phyloP scores from a whole-genome alignment of 2,797 vertebrate genomes.

The Clamator glandarius region DNA sequence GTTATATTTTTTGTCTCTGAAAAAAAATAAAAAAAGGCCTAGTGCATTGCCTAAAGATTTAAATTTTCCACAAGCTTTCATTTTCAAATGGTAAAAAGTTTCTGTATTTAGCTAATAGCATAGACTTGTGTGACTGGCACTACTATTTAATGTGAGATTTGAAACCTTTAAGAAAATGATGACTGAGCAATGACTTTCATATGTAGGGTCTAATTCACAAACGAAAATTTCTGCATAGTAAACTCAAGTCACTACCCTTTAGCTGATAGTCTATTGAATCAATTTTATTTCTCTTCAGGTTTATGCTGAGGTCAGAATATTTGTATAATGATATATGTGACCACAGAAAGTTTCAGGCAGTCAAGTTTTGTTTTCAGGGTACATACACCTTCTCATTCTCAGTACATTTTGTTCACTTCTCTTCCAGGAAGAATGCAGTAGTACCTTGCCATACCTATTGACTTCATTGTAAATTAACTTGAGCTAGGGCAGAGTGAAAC shows the following conservation, averaged over 20 bases:
- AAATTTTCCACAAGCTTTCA: not conserved
- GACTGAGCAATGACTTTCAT: not conserved
- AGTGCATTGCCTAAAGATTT: not conserved
- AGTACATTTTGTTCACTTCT: conserved; percentile 31
- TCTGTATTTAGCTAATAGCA: not conserved
- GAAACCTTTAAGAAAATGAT: not conserved
- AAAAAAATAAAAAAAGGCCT: not conserved
- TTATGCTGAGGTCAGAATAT: not conserved
- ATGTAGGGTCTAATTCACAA: not conserved
- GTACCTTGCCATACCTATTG: not conserved
- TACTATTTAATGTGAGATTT: not conserved
- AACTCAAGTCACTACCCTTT: not conserved
- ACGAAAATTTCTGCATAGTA: not conserved
- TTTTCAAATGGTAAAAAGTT: not conserved
- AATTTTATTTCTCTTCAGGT: not conserved
- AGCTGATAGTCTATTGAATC: not conserved
- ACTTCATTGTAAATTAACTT: not conserved
- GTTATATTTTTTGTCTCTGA: not conserved
- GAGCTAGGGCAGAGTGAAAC: not conserved
- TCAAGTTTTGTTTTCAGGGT: conserved; percentile 21
- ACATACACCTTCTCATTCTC: not conserved
- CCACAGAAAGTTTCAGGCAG: not conserved
- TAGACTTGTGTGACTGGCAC: not conserved
- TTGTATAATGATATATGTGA: not conserved
- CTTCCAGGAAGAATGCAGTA: not conserved